Base-by-base conservation (phyloP, 2,888 invertebrate genomes). In the Eucera pruinosa region DNA sequence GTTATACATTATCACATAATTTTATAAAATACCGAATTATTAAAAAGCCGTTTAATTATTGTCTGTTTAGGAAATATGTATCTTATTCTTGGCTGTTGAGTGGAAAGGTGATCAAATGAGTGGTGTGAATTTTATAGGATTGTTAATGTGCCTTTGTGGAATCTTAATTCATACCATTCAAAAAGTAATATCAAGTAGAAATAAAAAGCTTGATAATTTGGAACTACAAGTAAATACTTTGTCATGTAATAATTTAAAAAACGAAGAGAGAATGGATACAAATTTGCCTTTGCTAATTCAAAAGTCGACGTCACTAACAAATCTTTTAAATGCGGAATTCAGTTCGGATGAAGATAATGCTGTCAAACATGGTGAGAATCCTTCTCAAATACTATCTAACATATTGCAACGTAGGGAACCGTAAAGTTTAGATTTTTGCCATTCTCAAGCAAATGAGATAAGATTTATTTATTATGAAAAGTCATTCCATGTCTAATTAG, bases 21-120 rank as follows among this genome's bases (percentile, higher is more conserved):
- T 18, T 39, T 50, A 41, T 36, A 23, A 5, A n/a, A 30, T 65
- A 58, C 2, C 2, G 30, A 30, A 41, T 18, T 47, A 39, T 9
- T 54, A 18, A 57, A 39, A 25, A 15, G 15, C 43, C 2, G 25
- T 20, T 39, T 39, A 36, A 52, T 54, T 23, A 20, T 13, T n/a
- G 3, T 43, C 23, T 64, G 86, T 67, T 2, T 93, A 98, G 98
- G 99, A 99, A 94, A 96, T 99, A 90, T 96, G 97, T 90, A 98
- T 98, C 79, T 93, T 99, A 86, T 95, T 96, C 55, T 93, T 99
- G 85, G 99, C 99, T 0, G 97, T 98, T 62, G 94, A 96, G 89
- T 95, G 96, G 86, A 97, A 97, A 88, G 97, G 97, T 9, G 99
- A 99, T 91, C 94, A 95, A 88, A 94, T 99, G 90, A 97, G 96